Base-by-base conservation (phyloP, 1,140 invertebrate species). In the Ips nitidus region DNA sequence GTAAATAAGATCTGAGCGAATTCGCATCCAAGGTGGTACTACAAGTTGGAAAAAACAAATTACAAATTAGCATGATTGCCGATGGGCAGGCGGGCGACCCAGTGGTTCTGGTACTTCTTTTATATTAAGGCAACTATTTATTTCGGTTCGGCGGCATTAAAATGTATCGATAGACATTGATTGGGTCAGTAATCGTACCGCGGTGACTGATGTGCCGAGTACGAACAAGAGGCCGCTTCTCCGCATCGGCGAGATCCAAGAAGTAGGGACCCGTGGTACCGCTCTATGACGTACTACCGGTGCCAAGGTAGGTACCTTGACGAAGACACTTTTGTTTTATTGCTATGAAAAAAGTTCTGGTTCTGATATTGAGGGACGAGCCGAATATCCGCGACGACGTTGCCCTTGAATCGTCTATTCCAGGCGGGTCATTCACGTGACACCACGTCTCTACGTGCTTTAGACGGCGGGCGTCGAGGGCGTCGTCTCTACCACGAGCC, bases 401-500 rank as follows among this genome's bases (percentile, higher is more conserved):
- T 41, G 57, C n/a, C 8, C 38, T 59, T n/a, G 5, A 70, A 70
- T 70, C 68, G 68, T 22, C 61, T 64, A 70, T 70, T 70, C 68
- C 68, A 70, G 60, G 57, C 68, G 53, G 61, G 61, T 57, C 58
- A 37, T 41, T 56, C 53, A 56, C 63, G 47, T 66, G 40, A 41
- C 47, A 41, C 8, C 50, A 70, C 68, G 42, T 43, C 43, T 38
- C 60, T 59, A 70, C 57, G 68, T 56, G 59, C 41, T 47, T 59
- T 70, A 41, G 60, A 68, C 68, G 68, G 56, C 41, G 66, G 53
- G 52, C 56, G 56, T 59, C 42, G 57, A 52, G 36, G n/a, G 56
- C 66, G 66, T 53, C 65, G 42, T 7, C 62, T 62, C 62, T 62
- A 76, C 67, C 66, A 76, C 75, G 74, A 73, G 71, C 74, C 70